A percentile compares a stretch with the other conserved stretches of the same genome.
phyloP scores from a whole-genome alignment of 2,113 vertebrate genomes.

The Casuarius casuarius region DNA sequence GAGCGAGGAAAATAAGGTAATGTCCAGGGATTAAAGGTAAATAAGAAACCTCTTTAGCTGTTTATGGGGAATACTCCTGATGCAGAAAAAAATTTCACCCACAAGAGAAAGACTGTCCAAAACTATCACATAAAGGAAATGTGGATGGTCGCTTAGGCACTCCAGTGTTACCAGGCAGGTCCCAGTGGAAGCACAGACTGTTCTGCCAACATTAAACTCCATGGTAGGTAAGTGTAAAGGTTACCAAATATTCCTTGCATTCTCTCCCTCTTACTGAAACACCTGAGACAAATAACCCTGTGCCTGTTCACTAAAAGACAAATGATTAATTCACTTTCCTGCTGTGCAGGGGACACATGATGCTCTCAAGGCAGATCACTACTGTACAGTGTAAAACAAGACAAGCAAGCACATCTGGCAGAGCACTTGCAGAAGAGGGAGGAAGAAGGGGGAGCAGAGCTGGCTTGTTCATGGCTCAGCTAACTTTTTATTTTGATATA shows the following conservation, averaged over 20 bases:
- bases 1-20: background rate
- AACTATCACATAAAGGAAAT: background rate
- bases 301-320: background rate
- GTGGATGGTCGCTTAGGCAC: background rate
- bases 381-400: background rate
- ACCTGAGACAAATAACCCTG: background rate
- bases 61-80: background rate
- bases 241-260: background rate
- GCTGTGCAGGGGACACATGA: fast-evolving
- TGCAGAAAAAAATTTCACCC: background rate
- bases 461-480: background rate
- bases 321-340: background rate
- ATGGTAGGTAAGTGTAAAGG: background rate
- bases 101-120: background rate
- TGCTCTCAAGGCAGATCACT: background rate
- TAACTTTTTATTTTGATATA: background rate
- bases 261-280: background rate
- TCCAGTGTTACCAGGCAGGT: background rate
- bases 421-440: background rate
- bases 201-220: background rate
- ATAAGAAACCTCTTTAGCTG: background rate
- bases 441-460: background rate
- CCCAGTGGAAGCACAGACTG: background rate
- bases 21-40: background rate
- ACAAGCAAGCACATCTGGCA: background rate